phyloP scores from a whole-genome alignment of 2,888 invertebrate genomes.

The Piscicola geometra region DNA sequence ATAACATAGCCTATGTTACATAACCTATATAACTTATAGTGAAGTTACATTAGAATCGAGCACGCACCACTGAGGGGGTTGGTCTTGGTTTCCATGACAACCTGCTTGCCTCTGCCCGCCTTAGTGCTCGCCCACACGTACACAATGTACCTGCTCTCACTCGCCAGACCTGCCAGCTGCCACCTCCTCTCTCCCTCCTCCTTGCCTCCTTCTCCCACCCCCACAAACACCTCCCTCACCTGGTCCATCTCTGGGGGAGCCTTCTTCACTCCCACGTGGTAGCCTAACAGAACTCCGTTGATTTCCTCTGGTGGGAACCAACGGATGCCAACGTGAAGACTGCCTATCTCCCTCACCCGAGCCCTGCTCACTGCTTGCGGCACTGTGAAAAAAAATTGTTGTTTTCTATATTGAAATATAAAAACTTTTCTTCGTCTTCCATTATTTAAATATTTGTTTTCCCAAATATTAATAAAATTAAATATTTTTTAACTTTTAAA shows the following conservation, averaged over 20 bases:
- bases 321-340: conserved; percentile 55
- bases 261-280: conserved; percentile 80
- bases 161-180: neutral
- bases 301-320: conserved; percentile 88
- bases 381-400: too few relatives aligned
- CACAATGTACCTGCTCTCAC: conserved; percentile 27
- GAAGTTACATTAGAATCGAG: too few relatives aligned
- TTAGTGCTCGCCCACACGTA: conserved; percentile 37
- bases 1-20: too few relatives aligned
- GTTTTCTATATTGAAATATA: too few relatives aligned
- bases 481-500: too few relatives aligned
- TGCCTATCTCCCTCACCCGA: conserved; percentile 45
- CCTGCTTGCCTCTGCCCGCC: conserved; percentile 32
- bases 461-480: too few relatives aligned
- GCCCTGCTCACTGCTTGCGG: conserved; percentile 37
- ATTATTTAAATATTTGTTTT: too few relatives aligned
- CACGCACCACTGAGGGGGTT: conserved; percentile 16
- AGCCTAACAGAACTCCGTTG: conserved; percentile 86
- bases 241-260: conserved; percentile 45
- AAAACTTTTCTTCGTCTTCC: too few relatives aligned
- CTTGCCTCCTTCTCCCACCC: neutral
- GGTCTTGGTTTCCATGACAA: conserved; percentile 32
- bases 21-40: too few relatives aligned
- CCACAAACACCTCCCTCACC: neutral
- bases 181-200: neutral